Base-by-base conservation (phyloP, 2,113 vertebrate species). In the Xenus cinereus region DNA sequence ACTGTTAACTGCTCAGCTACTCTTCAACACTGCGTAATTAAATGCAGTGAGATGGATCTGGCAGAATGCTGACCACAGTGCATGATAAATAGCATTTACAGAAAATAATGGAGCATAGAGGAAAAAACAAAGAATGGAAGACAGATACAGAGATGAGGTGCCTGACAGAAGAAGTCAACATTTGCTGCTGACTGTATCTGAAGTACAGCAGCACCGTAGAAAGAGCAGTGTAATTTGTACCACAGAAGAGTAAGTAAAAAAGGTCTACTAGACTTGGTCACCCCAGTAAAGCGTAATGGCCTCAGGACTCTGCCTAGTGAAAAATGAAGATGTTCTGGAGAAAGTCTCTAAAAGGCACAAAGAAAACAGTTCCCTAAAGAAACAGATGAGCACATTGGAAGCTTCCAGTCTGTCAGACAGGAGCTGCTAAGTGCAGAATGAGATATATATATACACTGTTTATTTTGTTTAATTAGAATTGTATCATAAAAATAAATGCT, bases 1-100 rank as follows among this genome's bases (percentile, higher is more conserved):
- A n/a, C 66, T 92, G 19, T 81, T 91, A 90, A 95, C 91, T 85
- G 81, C 69, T 92, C 69, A 91, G 80, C 78, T 89, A 51, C 20
- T 51, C 89, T 87, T 95, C 90, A 90, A 67, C 75, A 89, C 39
- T 35, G 53, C 3, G 12, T 86, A 96, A 96, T 93, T 89, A 96
- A 96, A 93, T 30, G 87, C 69, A 86, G 64, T 10, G 46, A 93
- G 84, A 96, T 74, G 89, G 91, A 89, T 92, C 92, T 93, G 87
- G 83, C 80, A 93, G 85, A 76, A 89, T 67, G 87, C 73, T 95
- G 95, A 97, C 80, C 89, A 50, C 5, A 10, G 63, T n/a, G 77
- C 2, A 16, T 4, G 71, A 93, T 77, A 88, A 95, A 93, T 17
- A 62, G 28, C 62, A 79, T 72, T 91, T 87, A 89, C 68, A 87